Conservation (phyloP, 2,113 vertebrate species). For the Stictonetta naevosa region DNA sequence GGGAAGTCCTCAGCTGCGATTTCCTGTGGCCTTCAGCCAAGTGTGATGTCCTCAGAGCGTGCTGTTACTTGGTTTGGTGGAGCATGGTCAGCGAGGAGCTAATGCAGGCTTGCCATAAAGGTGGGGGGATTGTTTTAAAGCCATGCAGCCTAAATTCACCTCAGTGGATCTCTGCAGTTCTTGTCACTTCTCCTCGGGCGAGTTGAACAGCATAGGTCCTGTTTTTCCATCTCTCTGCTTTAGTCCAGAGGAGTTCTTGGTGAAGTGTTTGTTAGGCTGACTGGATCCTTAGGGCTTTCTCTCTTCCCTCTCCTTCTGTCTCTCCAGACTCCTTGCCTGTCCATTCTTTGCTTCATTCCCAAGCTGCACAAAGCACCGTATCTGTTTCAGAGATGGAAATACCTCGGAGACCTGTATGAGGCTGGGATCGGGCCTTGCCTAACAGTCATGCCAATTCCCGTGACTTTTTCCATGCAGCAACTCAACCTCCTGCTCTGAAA, state of each 20-base stretch:
- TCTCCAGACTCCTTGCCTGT: not conserved
- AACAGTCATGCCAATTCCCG: not conserved
- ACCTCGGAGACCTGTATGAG: not conserved
- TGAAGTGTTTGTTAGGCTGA: not conserved
- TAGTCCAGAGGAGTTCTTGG: not conserved
- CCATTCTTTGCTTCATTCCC: not conserved
- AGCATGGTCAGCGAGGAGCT: not conserved
- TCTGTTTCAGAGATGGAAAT: not conserved
- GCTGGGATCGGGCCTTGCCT: not conserved
- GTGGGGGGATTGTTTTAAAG: not conserved
- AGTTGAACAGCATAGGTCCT: not conserved
- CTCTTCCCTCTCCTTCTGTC: not conserved
- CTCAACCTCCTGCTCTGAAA: not conserved
- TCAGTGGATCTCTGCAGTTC: not conserved
- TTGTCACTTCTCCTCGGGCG: not conserved
- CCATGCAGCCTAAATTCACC: not conserved
- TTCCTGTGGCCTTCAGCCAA: not conserved
- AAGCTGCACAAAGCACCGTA: rapidly evolving
- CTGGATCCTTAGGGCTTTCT: not conserved
- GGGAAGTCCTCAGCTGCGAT: not conserved
- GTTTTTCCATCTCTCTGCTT: not conserved
- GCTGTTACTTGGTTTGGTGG: not conserved
- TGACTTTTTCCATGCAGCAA: not conserved
- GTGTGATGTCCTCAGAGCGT: not conserved
- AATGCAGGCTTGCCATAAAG: not conserved